phyloP scores from a whole-genome alignment of 2,113 vertebrate genomes.

The Podiceps cristatus region DNA sequence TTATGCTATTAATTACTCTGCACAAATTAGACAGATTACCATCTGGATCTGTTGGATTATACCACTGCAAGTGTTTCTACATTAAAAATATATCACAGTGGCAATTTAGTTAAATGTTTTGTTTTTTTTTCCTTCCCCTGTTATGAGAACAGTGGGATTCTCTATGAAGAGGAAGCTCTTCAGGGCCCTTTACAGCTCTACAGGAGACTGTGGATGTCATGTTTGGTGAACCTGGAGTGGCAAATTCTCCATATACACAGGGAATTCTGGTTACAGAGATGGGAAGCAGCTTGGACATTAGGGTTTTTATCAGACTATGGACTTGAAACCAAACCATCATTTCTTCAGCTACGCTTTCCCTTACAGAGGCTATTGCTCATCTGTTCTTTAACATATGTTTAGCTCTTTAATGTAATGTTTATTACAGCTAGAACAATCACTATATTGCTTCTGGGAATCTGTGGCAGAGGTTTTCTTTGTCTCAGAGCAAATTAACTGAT shows the following conservation, averaged over 20 bases:
- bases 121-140: neutral
- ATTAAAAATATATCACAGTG: neutral
- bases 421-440: neutral
- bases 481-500: neutral
- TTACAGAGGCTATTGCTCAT: neutral
- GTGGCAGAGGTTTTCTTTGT: neutral
- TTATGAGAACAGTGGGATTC: neutral
- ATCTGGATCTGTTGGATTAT: conserved; percentile 5
- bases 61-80: neutral
- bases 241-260: neutral
- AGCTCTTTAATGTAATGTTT: neutral
- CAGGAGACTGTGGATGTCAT: neutral
- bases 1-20: neutral
- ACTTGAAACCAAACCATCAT: neutral
- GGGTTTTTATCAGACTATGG: neutral
- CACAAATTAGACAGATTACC: neutral
- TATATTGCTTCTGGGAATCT: neutral
- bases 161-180: neutral
- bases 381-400: neutral
- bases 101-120: neutral
- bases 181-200: neutral
- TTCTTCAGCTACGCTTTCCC: neutral
- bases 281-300: neutral
- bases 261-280: neutral
- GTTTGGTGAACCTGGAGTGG: neutral